A percentile compares a stretch with the other conserved stretches of the same genome.
phyloP scores from a whole-genome alignment of 2,797 vertebrate genomes.

The Acridotheres tristis region DNA sequence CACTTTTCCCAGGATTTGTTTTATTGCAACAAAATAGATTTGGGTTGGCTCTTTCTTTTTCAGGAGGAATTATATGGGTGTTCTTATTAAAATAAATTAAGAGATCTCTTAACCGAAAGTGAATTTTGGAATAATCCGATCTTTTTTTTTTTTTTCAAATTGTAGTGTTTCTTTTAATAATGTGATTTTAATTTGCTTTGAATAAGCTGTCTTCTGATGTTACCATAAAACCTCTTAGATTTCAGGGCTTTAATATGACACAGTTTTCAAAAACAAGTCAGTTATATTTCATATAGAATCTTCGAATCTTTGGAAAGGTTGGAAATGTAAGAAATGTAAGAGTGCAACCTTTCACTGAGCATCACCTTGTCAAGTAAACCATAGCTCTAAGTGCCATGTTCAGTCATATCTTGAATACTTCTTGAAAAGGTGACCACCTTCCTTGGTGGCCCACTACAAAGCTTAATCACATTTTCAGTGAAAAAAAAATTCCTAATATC shows the following conservation, averaged over 20 bases:
- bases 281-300: not conserved
- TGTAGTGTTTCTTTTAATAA: not conserved
- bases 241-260: not conserved
- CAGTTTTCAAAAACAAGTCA: not conserved
- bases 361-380: not conserved
- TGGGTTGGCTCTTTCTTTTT: not conserved
- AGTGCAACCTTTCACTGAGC: not conserved
- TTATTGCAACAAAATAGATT: not conserved
- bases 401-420: rapidly evolving
- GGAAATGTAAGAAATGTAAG: not conserved
- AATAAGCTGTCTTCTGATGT: not conserved
- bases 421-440: not conserved
- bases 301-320: not conserved
- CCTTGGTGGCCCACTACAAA: not conserved
- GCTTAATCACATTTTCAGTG: not conserved
- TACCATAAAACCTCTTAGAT: not conserved
- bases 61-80: not conserved
- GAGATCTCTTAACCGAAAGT: not conserved
- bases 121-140: not conserved
- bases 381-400: rapidly evolving
- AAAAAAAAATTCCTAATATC: not conserved
- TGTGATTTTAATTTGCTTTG: not conserved
- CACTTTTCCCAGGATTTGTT: not conserved
- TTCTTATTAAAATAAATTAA: not conserved
- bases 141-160: not conserved